Evolutionary conservation across 2,113 vertebrate species (phyloP).

Genomic region (Corvus cornix): DNA sequence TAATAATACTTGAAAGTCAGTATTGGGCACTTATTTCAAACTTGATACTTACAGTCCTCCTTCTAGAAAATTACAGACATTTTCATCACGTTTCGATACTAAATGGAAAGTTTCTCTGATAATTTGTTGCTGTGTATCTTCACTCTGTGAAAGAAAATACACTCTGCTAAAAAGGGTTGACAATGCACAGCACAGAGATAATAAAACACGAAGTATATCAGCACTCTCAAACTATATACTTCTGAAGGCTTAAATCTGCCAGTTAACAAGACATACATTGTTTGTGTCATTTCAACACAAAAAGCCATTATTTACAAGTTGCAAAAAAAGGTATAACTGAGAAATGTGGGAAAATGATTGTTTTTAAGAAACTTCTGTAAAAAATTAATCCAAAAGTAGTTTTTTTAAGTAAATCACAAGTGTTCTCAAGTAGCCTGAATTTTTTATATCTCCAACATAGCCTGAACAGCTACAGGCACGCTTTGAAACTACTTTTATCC

Average conservation of each 20-base stretch:
- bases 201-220: not conserved
- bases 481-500: not conserved
- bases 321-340: not conserved
- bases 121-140: conserved; percentile 98
- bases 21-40: not conserved
- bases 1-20: not conserved
- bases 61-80: conserved; percentile 98
- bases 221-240: not conserved
- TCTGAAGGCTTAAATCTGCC: not conserved
- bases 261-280: not conserved
- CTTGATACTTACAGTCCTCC: conserved; percentile 87
- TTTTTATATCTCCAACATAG: rapidly evolving
- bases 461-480: not conserved
- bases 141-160: conserved; percentile 79
- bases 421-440: not conserved
- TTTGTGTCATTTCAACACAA: not conserved
- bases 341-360: not conserved
- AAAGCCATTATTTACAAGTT: not conserved
- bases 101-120: conserved; percentile 99
- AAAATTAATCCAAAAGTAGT: not conserved
- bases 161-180: not conserved
- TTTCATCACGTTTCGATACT: conserved; percentile 97
- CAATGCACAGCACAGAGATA: not conserved
- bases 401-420: not conserved
- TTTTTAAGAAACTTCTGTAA: not conserved